Evolutionary conservation across 2,113 vertebrate genomes (phyloP).

Genomic region (Corythaeola cristata): DNA sequence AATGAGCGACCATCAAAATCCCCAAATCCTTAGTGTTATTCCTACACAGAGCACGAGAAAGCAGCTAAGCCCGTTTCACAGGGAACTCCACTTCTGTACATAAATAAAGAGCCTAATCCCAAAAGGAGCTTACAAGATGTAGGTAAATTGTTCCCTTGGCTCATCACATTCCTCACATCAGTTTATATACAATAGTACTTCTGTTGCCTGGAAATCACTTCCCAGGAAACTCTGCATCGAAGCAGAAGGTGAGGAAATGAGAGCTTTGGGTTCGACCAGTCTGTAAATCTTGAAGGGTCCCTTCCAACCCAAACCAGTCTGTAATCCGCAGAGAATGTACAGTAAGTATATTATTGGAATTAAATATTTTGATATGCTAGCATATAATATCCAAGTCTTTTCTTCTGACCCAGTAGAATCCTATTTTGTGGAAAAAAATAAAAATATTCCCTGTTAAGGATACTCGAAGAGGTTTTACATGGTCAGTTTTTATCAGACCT

Average conservation of each 20-base stretch:
- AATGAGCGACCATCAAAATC: background rate
- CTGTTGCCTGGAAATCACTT: background rate
- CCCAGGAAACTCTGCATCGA: background rate
- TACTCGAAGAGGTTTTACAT: background rate
- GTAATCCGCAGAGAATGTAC: background rate
- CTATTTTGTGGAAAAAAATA: background rate
- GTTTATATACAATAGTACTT: fast-evolving
- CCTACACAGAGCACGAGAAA: background rate
- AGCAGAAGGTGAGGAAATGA: background rate
- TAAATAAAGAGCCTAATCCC: background rate
- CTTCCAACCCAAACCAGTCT: too few relatives aligned
- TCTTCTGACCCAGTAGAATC: background rate
- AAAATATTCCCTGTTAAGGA: background rate
- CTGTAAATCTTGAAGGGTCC: too few relatives aligned
- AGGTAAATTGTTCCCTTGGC: background rate
- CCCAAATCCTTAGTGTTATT: background rate
- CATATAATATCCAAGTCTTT: background rate
- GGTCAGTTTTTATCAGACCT: background rate
- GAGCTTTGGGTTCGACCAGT: background rate
- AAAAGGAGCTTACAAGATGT: background rate
- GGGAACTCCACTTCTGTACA: too few relatives aligned
- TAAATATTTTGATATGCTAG: background rate
- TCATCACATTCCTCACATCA: background rate
- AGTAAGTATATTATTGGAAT: background rate
- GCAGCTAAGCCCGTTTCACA: background rate